phyloP scores from a whole-genome alignment of 1,140 invertebrate species.

The Philotrypesis tridentata region DNA sequence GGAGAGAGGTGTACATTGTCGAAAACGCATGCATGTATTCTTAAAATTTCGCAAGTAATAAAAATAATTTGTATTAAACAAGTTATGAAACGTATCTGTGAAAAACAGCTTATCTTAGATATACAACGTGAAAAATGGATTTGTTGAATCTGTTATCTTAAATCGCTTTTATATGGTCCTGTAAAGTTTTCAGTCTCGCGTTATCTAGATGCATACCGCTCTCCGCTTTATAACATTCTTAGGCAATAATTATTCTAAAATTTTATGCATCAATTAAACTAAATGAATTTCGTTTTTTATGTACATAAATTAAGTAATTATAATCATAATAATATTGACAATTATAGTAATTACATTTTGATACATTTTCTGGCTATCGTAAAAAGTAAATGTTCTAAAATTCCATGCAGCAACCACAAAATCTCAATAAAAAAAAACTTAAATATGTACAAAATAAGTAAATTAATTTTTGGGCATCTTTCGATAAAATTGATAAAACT shows the following conservation, averaged over 20 bases:
- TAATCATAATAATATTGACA: constrained; percentile 48
- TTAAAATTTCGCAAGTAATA: constrained; percentile 40
- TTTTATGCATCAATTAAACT: constrained; percentile 54
- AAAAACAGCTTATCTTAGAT: constrained; percentile 27
- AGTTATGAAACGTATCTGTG: constrained; percentile 11
- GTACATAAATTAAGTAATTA: constrained; percentile 60
- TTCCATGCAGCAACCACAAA: constrained; percentile 46
- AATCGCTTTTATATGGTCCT: constrained; percentile 51
- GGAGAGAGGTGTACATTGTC: constrained; percentile 57
- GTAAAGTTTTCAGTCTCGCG: constrained; percentile 58
- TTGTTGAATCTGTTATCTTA: constrained; percentile 21
- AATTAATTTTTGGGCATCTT: constrained; percentile 25
- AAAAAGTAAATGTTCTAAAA: constrained; percentile 52
- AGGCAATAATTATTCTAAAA: constrained; percentile 54
- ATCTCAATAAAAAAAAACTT: constrained; percentile 39
- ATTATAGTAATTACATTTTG: constrained; percentile 54
- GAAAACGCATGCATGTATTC: constrained; percentile 25
- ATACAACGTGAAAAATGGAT: constrained; percentile 39
- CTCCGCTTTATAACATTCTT: constrained; percentile 54
- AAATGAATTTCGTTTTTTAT: constrained; percentile 60
- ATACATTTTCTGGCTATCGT: constrained; percentile 50
- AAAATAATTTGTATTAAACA: constrained; percentile 22
- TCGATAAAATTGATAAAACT: constrained; percentile 21
- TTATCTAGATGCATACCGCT: constrained; percentile 56
- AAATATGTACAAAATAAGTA: constrained; percentile 46